Evolutionary conservation across 2,797 vertebrate species (phyloP).

Genomic region (Tokudaia muenninki): DNA sequence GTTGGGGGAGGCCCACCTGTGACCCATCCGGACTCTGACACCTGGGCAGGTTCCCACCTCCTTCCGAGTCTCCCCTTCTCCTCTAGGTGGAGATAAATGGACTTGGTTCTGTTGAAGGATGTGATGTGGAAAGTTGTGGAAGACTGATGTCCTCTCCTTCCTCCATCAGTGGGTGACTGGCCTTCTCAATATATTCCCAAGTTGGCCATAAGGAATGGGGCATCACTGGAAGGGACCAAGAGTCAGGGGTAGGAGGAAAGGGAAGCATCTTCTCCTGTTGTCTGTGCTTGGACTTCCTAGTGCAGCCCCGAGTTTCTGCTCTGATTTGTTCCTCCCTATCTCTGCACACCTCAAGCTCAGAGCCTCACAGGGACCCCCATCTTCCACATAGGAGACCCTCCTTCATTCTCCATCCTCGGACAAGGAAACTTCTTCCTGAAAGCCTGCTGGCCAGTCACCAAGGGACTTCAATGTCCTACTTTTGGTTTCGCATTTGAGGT

Average conservation of each 20-base stretch:
- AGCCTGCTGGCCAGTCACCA: neutral
- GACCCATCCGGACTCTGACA: neutral
- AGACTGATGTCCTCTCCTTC: neutral
- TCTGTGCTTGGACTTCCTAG: neutral
- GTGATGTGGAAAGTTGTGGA: neutral
- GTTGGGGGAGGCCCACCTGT: neutral
- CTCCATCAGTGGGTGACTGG: no score
- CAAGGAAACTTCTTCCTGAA: fast-evolving
- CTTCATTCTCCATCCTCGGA: neutral
- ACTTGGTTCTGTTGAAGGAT: neutral
- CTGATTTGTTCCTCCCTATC: neutral
- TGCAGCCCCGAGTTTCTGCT: neutral
- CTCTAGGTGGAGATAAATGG: neutral
- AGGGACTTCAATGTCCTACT: neutral
- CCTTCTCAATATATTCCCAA: neutral
- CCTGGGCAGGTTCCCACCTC: neutral
- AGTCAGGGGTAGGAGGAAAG: neutral
- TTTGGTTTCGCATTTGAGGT: neutral
- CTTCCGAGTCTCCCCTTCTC: neutral
- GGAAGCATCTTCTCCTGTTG: no score
- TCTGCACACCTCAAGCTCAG: neutral
- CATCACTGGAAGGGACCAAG: neutral
- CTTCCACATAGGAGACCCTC: neutral
- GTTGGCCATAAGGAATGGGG: neutral
- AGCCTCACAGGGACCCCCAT: neutral